These are phyloP conservation scores for Trichogramma evanescens DNA, from an alignment of 2,888 invertebrate genomes.

Conservation along the genomic window DNA sequence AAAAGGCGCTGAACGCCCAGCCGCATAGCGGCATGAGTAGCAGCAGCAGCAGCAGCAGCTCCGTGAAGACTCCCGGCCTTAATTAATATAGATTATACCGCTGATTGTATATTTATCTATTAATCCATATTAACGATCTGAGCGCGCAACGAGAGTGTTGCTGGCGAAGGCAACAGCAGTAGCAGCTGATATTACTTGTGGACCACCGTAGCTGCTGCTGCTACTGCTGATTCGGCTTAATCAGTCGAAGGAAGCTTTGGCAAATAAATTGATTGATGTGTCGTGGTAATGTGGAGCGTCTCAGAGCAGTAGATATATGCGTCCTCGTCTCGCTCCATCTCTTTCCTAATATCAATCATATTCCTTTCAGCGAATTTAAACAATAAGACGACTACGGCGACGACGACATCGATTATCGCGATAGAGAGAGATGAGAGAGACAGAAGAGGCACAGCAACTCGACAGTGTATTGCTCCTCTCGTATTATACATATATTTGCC, in stretches of 20 bases:
- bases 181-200: not conserved
- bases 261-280: conserved; percentile 42
- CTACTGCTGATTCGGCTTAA: conserved; percentile 40
- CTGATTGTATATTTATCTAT: conserved; percentile 48
- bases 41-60: conserved; percentile 23
- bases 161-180: no score
- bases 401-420: conserved; percentile 21
- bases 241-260: conserved; percentile 37
- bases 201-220: conserved; percentile 28
- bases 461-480: no score
- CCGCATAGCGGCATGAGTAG: conserved; percentile 32
- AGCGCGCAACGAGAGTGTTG: conserved; percentile 16
- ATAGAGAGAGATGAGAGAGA: conserved; percentile 12
- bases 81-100: conserved; percentile 47
- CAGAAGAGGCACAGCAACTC: conserved; percentile 27
- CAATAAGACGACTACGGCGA: conserved; percentile 5
- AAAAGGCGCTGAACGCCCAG: conserved; percentile 38
- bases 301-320: conserved; percentile 38
- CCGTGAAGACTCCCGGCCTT: conserved; percentile 32
- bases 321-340: conserved; percentile 24
- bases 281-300: conserved; percentile 17
- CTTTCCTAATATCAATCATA: conserved; percentile 21
- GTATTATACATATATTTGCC: no score
- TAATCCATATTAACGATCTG: conserved; percentile 42
- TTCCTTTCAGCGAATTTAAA: conserved; percentile 8